Evolutionary conservation across 2,113 vertebrate species (phyloP).

Genomic region (Pachyramphus minor): DNA sequence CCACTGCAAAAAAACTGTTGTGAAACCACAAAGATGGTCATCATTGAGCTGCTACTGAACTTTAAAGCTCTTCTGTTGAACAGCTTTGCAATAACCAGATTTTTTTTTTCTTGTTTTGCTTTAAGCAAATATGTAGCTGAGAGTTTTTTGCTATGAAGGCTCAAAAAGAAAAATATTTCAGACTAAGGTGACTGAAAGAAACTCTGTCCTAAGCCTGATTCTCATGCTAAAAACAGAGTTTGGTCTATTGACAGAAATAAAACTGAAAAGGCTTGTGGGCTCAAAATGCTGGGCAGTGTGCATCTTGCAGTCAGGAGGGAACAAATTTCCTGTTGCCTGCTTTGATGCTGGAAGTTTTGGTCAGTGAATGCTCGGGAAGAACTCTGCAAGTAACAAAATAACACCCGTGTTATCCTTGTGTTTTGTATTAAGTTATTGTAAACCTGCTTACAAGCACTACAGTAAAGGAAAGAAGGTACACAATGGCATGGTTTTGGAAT

Average conservation of each 20-base stretch:
- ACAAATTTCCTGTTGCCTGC: not conserved
- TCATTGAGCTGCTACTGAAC: not conserved
- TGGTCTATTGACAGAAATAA: not conserved
- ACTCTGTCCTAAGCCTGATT: not conserved
- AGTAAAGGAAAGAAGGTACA: not conserved
- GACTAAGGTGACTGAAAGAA: not conserved
- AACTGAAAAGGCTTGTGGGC: not conserved
- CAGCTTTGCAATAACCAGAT: not conserved
- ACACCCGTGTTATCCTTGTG: not conserved
- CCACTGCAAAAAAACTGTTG: not conserved
- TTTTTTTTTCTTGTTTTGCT: not conserved
- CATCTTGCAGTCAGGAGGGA: not conserved
- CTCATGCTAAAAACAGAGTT: not conserved
- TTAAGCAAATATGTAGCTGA: not conserved
- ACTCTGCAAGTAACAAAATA: not conserved
- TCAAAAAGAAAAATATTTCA: not conserved
- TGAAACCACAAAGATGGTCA: not conserved
- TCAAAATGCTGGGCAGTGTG: not conserved
- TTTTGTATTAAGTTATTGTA: not conserved
- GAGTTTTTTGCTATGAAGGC: not conserved
- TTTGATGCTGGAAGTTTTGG: not conserved
- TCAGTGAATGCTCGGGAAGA: not conserved
- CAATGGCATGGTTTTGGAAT: not conserved
- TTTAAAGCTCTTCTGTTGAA: not conserved
- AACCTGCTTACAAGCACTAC: not conserved